A percentile compares a stretch with the other conserved stretches of the same genome.
Evolutionary conservation across 2,113 vertebrate species (phyloP).

Genomic region (Microtus ochrogaster): DNA sequence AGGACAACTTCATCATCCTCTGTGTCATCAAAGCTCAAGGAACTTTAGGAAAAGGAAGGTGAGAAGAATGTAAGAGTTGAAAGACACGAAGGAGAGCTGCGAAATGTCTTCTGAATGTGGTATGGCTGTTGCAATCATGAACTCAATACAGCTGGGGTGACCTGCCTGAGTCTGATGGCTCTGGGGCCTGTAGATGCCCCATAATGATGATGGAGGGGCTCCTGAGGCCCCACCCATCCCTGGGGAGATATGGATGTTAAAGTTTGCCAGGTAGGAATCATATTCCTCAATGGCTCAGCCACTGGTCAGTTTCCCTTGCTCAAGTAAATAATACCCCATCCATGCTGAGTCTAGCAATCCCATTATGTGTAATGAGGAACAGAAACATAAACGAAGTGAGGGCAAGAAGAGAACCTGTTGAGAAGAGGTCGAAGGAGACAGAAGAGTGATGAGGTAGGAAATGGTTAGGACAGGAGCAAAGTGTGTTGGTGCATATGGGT

Average conservation of each 20-base stretch:
- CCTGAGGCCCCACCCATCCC: too few species aligned
- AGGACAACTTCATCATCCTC: background rate
- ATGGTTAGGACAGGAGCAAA: too few species aligned
- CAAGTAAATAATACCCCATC: background rate
- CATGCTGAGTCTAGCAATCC: background rate
- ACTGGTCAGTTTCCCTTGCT: background rate
- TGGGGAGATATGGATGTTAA: background rate
- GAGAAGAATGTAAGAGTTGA: background rate
- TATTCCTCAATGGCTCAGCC: background rate
- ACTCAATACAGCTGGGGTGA: too few species aligned
- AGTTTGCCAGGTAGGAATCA: background rate
- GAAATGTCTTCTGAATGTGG: background rate
- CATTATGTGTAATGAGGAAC: too few species aligned
- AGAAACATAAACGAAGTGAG: background rate
- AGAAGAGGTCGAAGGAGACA: too few species aligned
- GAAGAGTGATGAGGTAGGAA: background rate
- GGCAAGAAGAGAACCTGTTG: background rate
- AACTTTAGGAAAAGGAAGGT: too few species aligned
- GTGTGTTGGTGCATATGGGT: too few species aligned
- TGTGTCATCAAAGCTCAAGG: background rate
- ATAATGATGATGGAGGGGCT: background rate
- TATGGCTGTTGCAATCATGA: too few species aligned
- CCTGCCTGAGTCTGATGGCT: too few species aligned
- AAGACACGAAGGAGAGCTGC: too few species aligned
- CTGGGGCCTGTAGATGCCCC: background rate